Percentiles rank a stretch among this genome's conserved stretches.
Evolutionary conservation across 2,888 invertebrate species (phyloP).

Genomic region (Sarcophaga carnaria): DNA sequence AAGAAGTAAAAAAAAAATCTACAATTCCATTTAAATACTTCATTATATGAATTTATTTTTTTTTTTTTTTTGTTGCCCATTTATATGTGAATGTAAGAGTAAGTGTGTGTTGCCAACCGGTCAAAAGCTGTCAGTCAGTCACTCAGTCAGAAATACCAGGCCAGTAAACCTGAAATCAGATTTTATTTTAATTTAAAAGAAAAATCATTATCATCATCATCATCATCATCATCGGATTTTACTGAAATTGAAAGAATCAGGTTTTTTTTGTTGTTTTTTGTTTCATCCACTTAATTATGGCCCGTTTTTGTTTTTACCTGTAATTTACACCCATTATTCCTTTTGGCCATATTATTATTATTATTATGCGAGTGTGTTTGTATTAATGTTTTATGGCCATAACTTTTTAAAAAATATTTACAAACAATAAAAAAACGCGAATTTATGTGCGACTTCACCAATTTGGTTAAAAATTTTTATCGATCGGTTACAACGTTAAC

Average conservation of each 20-base stretch:
- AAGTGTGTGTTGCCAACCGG: too few species aligned
- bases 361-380: neutral
- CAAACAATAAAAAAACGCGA: neutral
- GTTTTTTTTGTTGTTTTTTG: neutral
- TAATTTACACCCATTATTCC: conserved; percentile 63
- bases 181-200: conserved; percentile 34
- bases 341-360: conserved; percentile 23
- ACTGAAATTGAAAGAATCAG: conserved; percentile 19
- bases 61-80: too few species aligned
- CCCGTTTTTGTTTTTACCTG: conserved; percentile 48
- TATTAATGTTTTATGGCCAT: neutral
- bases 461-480: conserved; percentile 47
- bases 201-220: neutral
- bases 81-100: too few species aligned
- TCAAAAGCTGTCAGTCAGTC: too few species aligned
- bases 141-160: too few species aligned
- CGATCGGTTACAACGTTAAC: conserved; percentile 15
- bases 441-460: conserved; percentile 8
- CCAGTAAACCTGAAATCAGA: conserved; percentile 35
- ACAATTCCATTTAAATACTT: too few species aligned
- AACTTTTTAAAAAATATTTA: neutral
- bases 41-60: too few species aligned
- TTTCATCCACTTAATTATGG: neutral
- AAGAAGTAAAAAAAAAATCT: too few species aligned
- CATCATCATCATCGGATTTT: neutral